These are phyloP conservation scores for Chloromyia formosa DNA, from an alignment of 2,888 invertebrate species.

Conservation along the genomic window DNA sequence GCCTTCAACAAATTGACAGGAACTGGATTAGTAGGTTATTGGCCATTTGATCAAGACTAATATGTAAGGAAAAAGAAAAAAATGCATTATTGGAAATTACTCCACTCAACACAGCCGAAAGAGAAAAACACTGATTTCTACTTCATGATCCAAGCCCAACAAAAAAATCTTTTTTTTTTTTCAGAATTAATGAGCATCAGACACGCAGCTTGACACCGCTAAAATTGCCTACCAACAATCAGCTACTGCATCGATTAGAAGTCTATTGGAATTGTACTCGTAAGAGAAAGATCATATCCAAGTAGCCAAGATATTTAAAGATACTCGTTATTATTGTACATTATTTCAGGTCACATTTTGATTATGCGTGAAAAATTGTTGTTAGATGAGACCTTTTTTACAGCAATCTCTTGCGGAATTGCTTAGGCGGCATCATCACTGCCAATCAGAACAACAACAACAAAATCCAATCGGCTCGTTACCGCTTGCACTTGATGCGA, in stretches of 20 bases:
- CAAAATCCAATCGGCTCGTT: not conserved
- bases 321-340: not conserved
- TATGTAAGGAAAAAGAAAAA: not conserved
- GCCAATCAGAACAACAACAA: not conserved
- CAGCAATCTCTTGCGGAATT: not conserved
- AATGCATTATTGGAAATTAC: not conserved
- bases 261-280: not conserved
- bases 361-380: not conserved
- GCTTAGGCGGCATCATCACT: not conserved
- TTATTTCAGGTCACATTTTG: conserved; percentile 4
- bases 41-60: not conserved
- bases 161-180: not conserved
- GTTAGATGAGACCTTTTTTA: not conserved
- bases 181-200: conserved; percentile 3
- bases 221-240: not conserved
- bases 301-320: not conserved
- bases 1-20: not conserved
- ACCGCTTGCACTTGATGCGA: not conserved
- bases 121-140: no score
- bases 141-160: no score
- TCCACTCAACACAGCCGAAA: not conserved
- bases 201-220: conserved; percentile 11
- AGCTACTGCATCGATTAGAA: not conserved
- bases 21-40: conserved; percentile 13
- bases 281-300: not conserved